Evolutionary conservation across 2,113 vertebrate species (phyloP).

Genomic region (Periophthalmus modestus): DNA sequence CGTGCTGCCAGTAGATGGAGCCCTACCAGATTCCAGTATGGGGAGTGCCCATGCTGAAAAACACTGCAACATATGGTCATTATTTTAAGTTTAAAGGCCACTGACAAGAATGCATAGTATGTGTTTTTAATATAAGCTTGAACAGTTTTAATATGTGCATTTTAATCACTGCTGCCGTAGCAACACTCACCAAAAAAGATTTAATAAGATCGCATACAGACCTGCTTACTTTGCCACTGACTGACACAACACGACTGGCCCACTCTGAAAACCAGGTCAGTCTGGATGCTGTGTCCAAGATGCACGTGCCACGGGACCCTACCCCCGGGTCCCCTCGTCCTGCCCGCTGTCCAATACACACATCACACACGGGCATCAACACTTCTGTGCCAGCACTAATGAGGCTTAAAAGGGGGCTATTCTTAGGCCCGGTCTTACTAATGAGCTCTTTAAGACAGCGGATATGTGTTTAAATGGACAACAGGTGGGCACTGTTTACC

Average conservation of each 20-base stretch:
- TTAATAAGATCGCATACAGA: too few relatives aligned
- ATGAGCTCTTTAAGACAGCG: constrained; percentile 34
- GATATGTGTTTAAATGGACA: constrained; percentile 23
- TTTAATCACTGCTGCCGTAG: too few relatives aligned
- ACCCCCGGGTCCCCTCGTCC: neutral
- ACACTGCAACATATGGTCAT: too few relatives aligned
- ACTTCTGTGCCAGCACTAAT: constrained; percentile 23
- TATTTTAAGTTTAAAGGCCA: too few relatives aligned
- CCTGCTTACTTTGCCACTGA: neutral
- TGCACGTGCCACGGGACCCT: neutral
- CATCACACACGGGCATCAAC: constrained; percentile 10
- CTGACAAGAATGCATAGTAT: too few relatives aligned
- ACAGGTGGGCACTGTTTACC: neutral
- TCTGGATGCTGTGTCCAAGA: constrained; percentile 4
- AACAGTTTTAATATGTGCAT: too few relatives aligned
- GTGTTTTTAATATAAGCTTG: too few relatives aligned
- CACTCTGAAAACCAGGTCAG: constrained; percentile 33
- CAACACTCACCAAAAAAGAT: too few relatives aligned
- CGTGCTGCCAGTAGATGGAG: too few relatives aligned
- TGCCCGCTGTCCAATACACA: neutral
- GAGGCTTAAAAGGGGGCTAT: constrained; percentile 28
- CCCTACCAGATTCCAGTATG: too few relatives aligned
- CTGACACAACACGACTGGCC: neutral
- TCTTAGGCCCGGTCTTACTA: constrained; percentile 27
- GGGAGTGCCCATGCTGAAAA: too few relatives aligned